Conservation (phyloP, 2,888 invertebrate genomes). For the Siphlonurus alternatus region DNA sequence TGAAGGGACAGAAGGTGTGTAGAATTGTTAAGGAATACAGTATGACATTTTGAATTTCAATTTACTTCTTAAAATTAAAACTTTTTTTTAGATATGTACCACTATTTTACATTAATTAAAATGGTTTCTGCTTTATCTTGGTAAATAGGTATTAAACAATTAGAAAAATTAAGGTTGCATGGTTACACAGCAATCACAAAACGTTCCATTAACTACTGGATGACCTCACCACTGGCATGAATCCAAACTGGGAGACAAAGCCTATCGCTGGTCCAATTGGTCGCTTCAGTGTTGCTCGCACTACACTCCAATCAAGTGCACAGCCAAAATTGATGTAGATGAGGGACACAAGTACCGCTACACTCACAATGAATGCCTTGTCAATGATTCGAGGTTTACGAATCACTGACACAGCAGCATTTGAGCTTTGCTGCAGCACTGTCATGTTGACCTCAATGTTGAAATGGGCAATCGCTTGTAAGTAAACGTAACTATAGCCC, state of each 20-base stretch:
- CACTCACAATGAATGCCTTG: conserved; percentile 53
- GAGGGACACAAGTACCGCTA: conserved; percentile 56
- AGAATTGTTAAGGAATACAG: too few species aligned
- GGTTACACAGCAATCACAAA: too few species aligned
- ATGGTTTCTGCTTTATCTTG: too few species aligned
- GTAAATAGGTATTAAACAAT: too few species aligned
- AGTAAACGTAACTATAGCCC: not conserved
- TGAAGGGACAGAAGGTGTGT: too few species aligned
- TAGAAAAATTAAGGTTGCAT: too few species aligned
- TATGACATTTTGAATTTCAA: too few species aligned
- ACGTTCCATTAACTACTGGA: too few species aligned
- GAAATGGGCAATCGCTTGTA: not conserved
- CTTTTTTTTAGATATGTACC: too few species aligned
- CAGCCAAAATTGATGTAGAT: conserved; percentile 86
- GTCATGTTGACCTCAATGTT: not conserved
- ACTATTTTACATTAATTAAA: too few species aligned
- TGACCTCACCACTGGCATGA: conserved; percentile 72
- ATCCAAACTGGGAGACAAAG: conserved; percentile 56
- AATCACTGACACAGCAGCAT: conserved; percentile 32
- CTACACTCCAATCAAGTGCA: conserved; percentile 57
- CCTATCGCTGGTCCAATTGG: conserved; percentile 69
- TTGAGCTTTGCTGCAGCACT: not conserved
- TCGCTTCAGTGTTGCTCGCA: conserved; percentile 43
- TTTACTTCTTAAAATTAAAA: too few species aligned
- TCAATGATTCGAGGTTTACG: conserved; percentile 49